Conservation (phyloP, 2,797 vertebrate species). For the Rhynchonycteris naso region DNA sequence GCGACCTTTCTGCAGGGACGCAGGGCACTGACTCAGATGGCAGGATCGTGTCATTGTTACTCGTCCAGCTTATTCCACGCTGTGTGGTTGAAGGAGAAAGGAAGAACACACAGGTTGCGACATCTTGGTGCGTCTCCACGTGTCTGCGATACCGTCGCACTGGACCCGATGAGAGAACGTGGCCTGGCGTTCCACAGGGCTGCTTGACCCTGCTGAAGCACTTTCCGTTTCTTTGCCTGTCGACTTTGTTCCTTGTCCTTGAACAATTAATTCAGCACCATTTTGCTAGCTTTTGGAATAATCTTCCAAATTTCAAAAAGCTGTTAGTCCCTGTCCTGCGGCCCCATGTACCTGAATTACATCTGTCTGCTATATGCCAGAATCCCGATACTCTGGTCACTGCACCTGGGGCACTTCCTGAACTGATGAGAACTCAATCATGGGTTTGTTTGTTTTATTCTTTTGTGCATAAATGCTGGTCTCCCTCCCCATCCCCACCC, state of each 20-base stretch:
- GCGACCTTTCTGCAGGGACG: background rate
- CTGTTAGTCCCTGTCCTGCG: background rate
- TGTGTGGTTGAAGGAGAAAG: background rate
- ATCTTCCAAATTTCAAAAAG: background rate
- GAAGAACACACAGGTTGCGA: too few relatives aligned
- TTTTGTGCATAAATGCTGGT: too few relatives aligned
- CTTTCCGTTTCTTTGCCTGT: background rate
- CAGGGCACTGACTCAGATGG: background rate
- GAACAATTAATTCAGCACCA: background rate
- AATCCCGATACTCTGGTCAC: background rate
- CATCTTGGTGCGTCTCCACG: background rate
- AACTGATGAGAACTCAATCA: rapidly evolving
- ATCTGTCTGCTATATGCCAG: rapidly evolving
- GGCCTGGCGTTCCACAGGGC: background rate
- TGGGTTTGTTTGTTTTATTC: too few relatives aligned
- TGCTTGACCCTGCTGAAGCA: too few relatives aligned
- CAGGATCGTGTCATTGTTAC: background rate
- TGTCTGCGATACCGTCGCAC: background rate
- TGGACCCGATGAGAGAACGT: rapidly evolving
- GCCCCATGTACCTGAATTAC: background rate
- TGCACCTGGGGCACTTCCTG: background rate
- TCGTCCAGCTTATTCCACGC: background rate
- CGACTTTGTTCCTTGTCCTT: background rate
- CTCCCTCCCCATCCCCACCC: background rate
- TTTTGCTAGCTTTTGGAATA: background rate